Conservation (phyloP, 2,113 vertebrate species). For the Chlamydotis undulata region DNA sequence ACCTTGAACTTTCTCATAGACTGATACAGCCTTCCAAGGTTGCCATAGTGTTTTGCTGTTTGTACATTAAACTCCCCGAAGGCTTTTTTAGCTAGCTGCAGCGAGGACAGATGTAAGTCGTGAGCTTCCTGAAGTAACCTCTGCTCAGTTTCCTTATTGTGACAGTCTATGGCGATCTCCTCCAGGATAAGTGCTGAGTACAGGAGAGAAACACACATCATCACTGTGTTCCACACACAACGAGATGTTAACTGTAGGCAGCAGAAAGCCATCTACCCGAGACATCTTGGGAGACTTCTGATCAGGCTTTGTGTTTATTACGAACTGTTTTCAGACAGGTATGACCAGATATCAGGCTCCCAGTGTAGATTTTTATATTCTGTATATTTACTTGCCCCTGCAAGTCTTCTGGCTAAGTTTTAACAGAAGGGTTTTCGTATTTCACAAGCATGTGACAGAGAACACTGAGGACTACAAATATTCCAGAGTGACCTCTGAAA, state of each 20-base stretch:
- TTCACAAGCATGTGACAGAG: background rate
- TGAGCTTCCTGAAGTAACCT: conserved; percentile 96
- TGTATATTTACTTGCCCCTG: background rate
- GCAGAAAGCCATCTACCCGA: background rate
- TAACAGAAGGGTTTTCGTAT: background rate
- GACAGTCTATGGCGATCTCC: conserved; percentile 98
- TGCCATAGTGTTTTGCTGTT: conserved; percentile 98
- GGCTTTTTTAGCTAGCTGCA: conserved; percentile 96
- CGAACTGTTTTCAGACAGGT: background rate
- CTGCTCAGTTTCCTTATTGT: conserved; percentile 98
- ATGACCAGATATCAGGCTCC: background rate
- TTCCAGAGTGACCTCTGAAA: background rate
- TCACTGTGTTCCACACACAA: background rate
- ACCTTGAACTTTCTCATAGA: conserved; percentile 99
- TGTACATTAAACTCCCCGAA: conserved; percentile 99
- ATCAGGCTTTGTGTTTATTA: background rate
- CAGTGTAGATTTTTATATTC: accelerated
- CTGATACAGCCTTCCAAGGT: conserved; percentile 97
- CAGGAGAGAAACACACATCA: background rate
- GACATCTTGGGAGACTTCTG: background rate
- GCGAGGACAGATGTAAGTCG: conserved; percentile 96
- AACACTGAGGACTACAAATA: background rate
- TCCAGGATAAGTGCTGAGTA: conserved; percentile 92
- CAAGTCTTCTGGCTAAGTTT: background rate
- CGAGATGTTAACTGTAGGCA: background rate